phyloP scores from a whole-genome alignment of 2,113 vertebrate species.

The Burhinus bistriatus region DNA sequence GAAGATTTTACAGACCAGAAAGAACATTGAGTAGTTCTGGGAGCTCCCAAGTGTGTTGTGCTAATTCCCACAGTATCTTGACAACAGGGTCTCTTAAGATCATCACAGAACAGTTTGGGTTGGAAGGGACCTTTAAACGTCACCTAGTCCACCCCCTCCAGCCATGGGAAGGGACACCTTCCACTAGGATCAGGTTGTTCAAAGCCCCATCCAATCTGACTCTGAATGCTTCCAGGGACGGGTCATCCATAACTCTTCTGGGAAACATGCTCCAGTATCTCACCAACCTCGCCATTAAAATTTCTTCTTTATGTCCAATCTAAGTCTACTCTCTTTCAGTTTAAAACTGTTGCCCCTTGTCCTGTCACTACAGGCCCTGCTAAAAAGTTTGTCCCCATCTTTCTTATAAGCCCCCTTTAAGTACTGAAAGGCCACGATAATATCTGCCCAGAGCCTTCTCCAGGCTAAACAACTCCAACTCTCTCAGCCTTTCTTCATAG shows the following conservation, averaged over 20 bases:
- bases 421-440: neutral
- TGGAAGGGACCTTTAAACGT: neutral
- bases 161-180: accelerated
- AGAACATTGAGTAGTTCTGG: neutral
- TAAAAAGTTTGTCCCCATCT: neutral
- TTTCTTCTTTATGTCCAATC: neutral
- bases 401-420: neutral
- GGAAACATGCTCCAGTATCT: neutral
- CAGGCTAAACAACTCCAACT: accelerated
- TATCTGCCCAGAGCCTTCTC: neutral
- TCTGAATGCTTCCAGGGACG: neutral
- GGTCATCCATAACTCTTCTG: neutral
- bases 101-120: neutral
- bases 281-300: neutral
- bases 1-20: neutral
- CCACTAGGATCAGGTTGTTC: neutral
- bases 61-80: neutral
- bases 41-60: neutral
- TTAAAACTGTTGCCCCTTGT: neutral
- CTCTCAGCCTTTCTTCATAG: neutral
- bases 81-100: neutral
- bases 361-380: neutral
- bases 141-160: neutral
- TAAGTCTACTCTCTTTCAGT: neutral
- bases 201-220: neutral